Percentiles rank a stretch among this genome's conserved stretches.
These are phyloP conservation scores for Stenichneumon culpator DNA, from an alignment of 2,888 invertebrate genomes.

Conservation along the genomic window DNA sequence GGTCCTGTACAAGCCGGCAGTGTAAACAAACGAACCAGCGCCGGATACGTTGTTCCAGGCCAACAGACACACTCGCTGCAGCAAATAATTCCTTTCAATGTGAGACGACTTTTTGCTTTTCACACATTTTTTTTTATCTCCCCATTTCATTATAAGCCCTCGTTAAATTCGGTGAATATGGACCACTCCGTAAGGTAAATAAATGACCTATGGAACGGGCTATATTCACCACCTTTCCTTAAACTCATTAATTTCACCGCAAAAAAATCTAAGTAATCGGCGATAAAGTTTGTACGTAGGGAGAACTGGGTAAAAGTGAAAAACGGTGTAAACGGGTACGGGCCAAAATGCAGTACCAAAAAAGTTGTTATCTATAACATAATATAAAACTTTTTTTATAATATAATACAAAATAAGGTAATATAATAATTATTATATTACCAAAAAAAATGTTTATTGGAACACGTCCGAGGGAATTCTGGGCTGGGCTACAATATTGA, in stretches of 20 bases:
- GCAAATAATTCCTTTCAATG: slow-evolving; percentile 4
- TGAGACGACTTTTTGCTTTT: background rate
- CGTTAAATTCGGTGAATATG: background rate
- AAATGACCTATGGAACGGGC: too few species aligned
- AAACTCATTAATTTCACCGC: too few species aligned
- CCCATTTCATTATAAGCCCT: background rate
- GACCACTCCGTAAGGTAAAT: background rate
- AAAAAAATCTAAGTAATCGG: too few species aligned
- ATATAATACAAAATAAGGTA: background rate
- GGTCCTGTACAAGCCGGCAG: slow-evolving; percentile 64
- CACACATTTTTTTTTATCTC: background rate
- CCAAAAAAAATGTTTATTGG: background rate
- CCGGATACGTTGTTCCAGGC: slow-evolving; percentile 49
- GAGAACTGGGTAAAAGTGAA: too few species aligned
- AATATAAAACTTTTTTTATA: background rate
- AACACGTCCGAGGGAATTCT: background rate
- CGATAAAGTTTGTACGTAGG: too few species aligned
- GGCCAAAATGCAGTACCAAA: background rate
- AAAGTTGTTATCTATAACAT: background rate
- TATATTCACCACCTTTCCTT: too few species aligned
- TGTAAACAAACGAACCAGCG: slow-evolving; percentile 48
- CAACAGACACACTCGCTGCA: slow-evolving; percentile 31
- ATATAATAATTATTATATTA: too few species aligned
- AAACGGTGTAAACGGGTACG: background rate
- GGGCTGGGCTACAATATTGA: too few species aligned